Evolutionary conservation across 1,140 invertebrate species (phyloP).

Genomic region (Calephelis nemesis): DNA sequence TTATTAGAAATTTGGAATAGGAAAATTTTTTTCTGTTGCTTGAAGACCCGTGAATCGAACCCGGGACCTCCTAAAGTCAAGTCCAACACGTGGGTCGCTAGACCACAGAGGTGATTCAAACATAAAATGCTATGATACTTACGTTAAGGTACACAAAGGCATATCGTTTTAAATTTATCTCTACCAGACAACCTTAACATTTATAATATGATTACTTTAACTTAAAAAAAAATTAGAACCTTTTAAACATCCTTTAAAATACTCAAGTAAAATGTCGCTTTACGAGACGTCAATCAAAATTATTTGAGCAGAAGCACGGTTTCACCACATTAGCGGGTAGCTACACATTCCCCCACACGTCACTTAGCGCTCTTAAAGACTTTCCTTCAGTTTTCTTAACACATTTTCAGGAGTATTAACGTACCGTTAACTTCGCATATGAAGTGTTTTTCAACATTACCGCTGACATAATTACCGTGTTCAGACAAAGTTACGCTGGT

Average conservation of each 20-base stretch:
- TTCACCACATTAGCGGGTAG: constrained; percentile 48
- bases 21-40: no score
- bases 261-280: not conserved
- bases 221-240: no score
- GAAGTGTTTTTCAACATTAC: constrained; percentile 72
- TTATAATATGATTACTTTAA: no score
- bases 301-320: constrained; percentile 36
- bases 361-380: constrained; percentile 47
- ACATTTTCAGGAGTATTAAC: constrained; percentile 51
- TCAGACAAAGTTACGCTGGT: constrained; percentile 11
- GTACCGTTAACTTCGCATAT: constrained; percentile 50
- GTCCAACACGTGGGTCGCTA: no score
- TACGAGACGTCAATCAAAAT: constrained; percentile 36
- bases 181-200: no score
- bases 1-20: no score
- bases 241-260: not conserved
- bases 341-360: constrained; percentile 40
- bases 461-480: constrained; percentile 58
- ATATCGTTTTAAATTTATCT: no score
- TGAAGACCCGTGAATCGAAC: no score
- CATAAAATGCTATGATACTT: no score
- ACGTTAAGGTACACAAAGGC: no score
- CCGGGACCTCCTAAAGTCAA: no score
- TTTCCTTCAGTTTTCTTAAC: constrained; percentile 50
- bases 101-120: no score